Evolutionary conservation across 2,797 vertebrate species (phyloP).

Genomic region (Antennarius maculatus): DNA sequence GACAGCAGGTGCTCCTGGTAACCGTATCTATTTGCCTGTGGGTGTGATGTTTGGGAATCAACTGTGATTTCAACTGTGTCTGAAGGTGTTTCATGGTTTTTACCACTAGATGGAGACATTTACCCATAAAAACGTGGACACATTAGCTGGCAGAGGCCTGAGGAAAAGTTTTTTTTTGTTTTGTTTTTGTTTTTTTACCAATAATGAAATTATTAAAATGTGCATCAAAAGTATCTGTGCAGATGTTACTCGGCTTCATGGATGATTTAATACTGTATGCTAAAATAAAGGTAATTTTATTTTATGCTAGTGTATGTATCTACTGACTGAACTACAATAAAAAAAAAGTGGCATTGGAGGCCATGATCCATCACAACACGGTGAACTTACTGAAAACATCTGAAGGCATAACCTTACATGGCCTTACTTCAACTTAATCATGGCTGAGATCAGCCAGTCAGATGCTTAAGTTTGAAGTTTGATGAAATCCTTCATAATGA

Average conservation of each 20-base stretch:
- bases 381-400: background rate
- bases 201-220: background rate
- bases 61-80: background rate
- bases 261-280: background rate
- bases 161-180: background rate
- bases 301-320: background rate
- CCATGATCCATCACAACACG: background rate
- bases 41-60: background rate
- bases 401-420: slow-evolving; percentile 1
- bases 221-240: background rate
- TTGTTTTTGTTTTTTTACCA: background rate
- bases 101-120: slow-evolving; percentile 68
- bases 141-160: background rate
- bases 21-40: background rate
- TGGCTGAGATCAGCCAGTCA: slow-evolving; percentile 1
- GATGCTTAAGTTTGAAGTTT: background rate
- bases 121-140: slow-evolving; percentile 2
- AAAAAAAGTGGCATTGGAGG: background rate
- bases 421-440: background rate
- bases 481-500: slow-evolving; percentile 12
- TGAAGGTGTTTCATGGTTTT: background rate
- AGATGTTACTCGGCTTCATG: background rate
- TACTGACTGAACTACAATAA: background rate
- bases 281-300: background rate
- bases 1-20: background rate